A percentile compares a stretch with the other conserved stretches of the same genome.
Evolutionary conservation across 2,888 invertebrate species (phyloP).

Genomic region (Tachina grossa): DNA sequence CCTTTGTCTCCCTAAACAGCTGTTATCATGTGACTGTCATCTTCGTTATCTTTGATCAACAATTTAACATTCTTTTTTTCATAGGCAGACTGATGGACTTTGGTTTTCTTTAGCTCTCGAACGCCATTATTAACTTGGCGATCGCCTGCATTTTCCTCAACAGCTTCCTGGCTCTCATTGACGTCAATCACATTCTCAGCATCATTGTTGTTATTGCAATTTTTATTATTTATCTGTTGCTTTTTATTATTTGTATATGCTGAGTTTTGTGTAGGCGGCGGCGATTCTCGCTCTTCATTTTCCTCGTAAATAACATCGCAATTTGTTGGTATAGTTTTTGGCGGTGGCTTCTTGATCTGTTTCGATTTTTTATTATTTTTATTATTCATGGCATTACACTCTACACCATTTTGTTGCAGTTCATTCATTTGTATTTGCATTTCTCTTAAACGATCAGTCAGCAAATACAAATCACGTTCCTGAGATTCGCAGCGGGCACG

Average conservation of each 20-base stretch:
- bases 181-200: conserved; percentile 29
- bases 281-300: conserved; percentile 80
- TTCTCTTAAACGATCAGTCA: conserved; percentile 85
- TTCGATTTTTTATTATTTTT: conserved; percentile 71
- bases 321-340: conserved; percentile 81
- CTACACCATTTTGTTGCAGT: conserved; percentile 76
- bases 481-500: conserved; percentile 85
- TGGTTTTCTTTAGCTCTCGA: conserved; percentile 73
- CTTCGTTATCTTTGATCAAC: conserved; percentile 75
- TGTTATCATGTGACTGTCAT: conserved; percentile 78
- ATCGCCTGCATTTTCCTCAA: conserved; percentile 68
- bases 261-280: conserved; percentile 73
- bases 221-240: conserved; percentile 25
- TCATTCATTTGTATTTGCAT: conserved; percentile 84
- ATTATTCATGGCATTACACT: conserved; percentile 66
- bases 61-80: conserved; percentile 73
- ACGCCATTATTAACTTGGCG: background rate
- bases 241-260: conserved; percentile 27
- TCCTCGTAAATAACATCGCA: conserved; percentile 83
- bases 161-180: conserved; percentile 69
- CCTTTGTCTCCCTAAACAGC: conserved; percentile 74
- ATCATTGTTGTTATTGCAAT: conserved; percentile 56
- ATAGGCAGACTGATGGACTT: conserved; percentile 57
- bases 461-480: conserved; percentile 84
- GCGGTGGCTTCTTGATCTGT: conserved; percentile 79